Base-by-base conservation (phyloP, 2,888 invertebrate species). In the Drosophila macrospina region DNA sequence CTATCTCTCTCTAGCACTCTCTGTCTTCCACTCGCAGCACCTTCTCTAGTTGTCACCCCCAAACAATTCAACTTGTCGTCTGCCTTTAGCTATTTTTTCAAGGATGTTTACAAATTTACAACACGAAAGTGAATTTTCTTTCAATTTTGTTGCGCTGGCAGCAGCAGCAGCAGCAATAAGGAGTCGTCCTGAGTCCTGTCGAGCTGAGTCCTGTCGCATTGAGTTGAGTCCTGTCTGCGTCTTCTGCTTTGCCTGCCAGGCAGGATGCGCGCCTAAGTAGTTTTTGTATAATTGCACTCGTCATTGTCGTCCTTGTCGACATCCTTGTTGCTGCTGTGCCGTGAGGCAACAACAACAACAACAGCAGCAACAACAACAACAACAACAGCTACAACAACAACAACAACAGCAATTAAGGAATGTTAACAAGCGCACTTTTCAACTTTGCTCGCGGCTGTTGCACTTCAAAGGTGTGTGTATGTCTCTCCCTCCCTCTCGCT, bases 91-190 rank as follows among this genome's bases (percentile, higher is more conserved):
- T 83, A 78, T 78, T 85, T 84, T 86, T 82, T 81, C 89, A 79
- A 86, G 89, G 89, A 86, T 86, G 86, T 86, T 86, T 87, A 85
- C 86, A 87, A 86, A 86, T 86, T 86, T 89, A 89, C 87, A 85
- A 87, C 89, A 82, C 86, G 85, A 89, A 86, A 86, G 89, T 89
- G 86, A 89, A 89, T 86, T 86, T 86, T 86, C 87, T 85, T 89
- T 84, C 89, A 88, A 85, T 85, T 85, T 85, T 86, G 76, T 70
- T 63, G 71, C 66, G 70, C 57, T 20, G 48, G 24, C 50, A 60
- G n/a, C n/a, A n/a, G 28, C 26, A 20, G 56, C 10, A 34, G 62
- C 45, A 15, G 8, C 34, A 13, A 28, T 36, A 63, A 63, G 72
- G 51, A 72, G 55, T 55, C 13, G 60, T 47, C 7, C 32, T 42